Base-by-base conservation (phyloP, 1,140 invertebrate species). In the Diachasmimorpha longicaudata region DNA sequence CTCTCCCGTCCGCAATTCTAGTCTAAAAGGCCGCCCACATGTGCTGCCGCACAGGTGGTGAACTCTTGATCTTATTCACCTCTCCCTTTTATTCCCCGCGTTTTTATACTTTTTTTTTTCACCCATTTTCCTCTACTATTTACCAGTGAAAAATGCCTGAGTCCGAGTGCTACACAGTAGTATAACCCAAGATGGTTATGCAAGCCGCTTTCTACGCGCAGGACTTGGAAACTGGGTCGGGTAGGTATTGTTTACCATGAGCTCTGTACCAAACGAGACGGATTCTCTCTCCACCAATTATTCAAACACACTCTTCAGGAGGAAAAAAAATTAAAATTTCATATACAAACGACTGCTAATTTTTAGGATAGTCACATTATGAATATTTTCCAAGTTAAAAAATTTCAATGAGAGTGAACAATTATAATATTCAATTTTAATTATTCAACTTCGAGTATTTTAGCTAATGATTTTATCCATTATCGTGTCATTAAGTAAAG, bases 141-240 rank as follows among this genome's bases (percentile, higher is more conserved):
- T 31, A 63, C 10, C 58, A 25, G 58, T 25, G 58, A 16, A 63
- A 31, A 63, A 63, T 23, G 58, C 19, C 58, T 63, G 58, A 19
- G 19, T 25, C 58, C 48, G 58, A 63, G 58, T 63, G 19, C 6
- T 63, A 25, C 52, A 58, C 58, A 63, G 58, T 6, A 55, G 19
- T 55, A 55, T 19, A 55, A 55, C 58, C 58, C 25, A 66, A 31
- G 77, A 70, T 72, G 80, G 81, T 85, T 84, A 84, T 84, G 81
- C 83, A 84, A 85, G 83, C 81, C 79, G 81, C 83, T 85, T 85
- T 85, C 82, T 82, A 85, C 83, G 81, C 81, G 78, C 73, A 46
- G 31, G 82, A 81, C 74, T 85, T 83, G 82, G 82, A 85, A 85
- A 85, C 83, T 85, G 78, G 84, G 83, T 85, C 84, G 83, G 78